phyloP scores from a whole-genome alignment of 2,888 invertebrate species.

The Dascillus cervinus region DNA sequence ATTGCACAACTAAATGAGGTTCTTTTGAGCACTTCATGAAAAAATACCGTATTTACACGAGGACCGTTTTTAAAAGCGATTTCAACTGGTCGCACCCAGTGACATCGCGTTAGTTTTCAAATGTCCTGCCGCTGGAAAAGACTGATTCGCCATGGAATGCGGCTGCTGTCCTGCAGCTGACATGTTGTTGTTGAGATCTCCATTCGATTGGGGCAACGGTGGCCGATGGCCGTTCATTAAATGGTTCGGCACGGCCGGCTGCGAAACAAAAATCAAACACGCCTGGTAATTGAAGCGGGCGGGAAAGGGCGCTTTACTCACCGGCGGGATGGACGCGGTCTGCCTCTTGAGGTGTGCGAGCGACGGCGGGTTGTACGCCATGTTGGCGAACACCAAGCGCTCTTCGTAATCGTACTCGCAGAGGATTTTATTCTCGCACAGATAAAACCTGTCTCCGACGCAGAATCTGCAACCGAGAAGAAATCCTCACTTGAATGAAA shows the following conservation, averaged over 20 bases:
- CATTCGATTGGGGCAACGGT: slow-evolving; percentile 40
- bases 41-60: slow-evolving; percentile 11
- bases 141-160: slow-evolving; percentile 41
- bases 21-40: too few species aligned
- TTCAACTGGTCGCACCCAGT: slow-evolving; percentile 59
- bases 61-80: slow-evolving; percentile 29
- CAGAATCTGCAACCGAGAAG: slow-evolving; percentile 71
- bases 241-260: slow-evolving; percentile 37
- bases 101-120: slow-evolving; percentile 44
- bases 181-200: slow-evolving; percentile 66
- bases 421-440: slow-evolving; percentile 95
- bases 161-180: slow-evolving; percentile 43
- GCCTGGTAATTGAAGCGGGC: too few species aligned
- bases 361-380: slow-evolving; percentile 84
- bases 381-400: slow-evolving; percentile 87
- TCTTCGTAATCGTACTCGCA: slow-evolving; percentile 98
- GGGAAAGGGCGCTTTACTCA: too few species aligned
- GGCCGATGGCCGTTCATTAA: slow-evolving; percentile 49
- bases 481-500: slow-evolving; percentile 1
- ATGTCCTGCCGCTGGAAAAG: slow-evolving; percentile 47
- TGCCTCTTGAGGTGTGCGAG: slow-evolving; percentile 73
- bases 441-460: slow-evolving; percentile 93
- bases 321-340: slow-evolving; percentile 54
- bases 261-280: slow-evolving; percentile 20
- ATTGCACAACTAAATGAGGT: too few species aligned